Evolutionary conservation across 2,888 invertebrate species (phyloP), one percentile per base, ranked within the genome.

Genomic region (Agriopis aurantiaria): DNA sequence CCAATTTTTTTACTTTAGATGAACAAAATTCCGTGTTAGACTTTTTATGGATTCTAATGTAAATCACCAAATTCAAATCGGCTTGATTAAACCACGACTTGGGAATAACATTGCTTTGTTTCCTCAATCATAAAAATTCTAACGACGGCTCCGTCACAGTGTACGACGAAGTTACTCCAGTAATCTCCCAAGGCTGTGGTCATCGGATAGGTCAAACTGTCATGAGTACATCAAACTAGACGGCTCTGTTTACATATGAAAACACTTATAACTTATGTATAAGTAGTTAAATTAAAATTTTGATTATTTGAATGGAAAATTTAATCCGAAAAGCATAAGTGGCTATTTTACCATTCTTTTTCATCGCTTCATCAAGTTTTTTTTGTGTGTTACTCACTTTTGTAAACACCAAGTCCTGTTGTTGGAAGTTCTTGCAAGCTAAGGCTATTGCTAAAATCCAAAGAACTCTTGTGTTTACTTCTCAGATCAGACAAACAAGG

Each of bases 41-140:
- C 45, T 48, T 48, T 48, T 48, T 48, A 8, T 48, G 6, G 8
- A 43, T 43, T 33, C 33, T 11, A 33, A 59, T 53, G 45, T 49
- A 46, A 59, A 60, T 60, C 40, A 41, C 41, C 43, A 33, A 56
- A 61, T 46, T 56, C 8, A 51, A 43, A 43, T 12, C 11, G n/a
- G 43, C 41, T 41, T 9, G 48, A 40, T 53, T 55, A 40, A 12
- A 59, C 14, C 53, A 60, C 43, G 40, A 23, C 40, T 55, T 53
- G 40, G 33, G 11, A 43, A 67, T 17, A 49, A 48, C 46, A 55
- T 49, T n/a, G 55, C 52, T 46, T 48, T 33, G 46, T 68, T 63
- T 65, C 64, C 60, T 69, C n/a, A 33, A 43, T 59, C 10, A 59
- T 60, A 53, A 61, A 49, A 57, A 61, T 62, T 62, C 43, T 67